phyloP scores from a whole-genome alignment of 2,888 invertebrate species.

The Dolomedes plantarius region DNA sequence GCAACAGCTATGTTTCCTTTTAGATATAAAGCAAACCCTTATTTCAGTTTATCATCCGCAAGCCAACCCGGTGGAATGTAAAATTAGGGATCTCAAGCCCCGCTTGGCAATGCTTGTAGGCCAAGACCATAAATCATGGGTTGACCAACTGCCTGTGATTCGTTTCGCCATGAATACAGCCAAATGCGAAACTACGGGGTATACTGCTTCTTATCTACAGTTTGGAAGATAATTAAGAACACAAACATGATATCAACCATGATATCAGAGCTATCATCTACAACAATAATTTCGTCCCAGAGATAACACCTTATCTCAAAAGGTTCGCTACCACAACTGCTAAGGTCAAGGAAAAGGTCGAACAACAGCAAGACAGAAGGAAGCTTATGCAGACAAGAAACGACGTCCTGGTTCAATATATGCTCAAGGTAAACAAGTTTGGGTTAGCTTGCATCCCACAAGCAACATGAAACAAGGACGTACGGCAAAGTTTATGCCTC shows the following conservation, averaged over 20 bases:
- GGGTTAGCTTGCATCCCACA: not conserved
- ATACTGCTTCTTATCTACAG: not conserved
- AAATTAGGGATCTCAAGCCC: constrained; percentile 16
- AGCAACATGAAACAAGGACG: no score
- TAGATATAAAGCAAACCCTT: not conserved
- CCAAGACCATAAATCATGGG: not conserved
- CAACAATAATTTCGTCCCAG: no score
- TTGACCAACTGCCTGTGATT: not conserved
- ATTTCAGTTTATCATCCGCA: not conserved
- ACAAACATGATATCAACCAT: not conserved
- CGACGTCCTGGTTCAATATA: no score
- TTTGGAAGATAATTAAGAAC: not conserved
- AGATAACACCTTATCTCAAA: not conserved
- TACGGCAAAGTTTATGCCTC: no score
- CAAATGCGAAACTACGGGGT: not conserved
- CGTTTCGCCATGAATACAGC: constrained; percentile 13
- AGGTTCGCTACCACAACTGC: constrained; percentile 3
- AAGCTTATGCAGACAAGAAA: not conserved
- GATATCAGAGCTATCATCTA: no score
- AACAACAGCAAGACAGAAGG: constrained; percentile 6
- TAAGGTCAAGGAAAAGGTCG: not conserved
- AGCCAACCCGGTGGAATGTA: not conserved
- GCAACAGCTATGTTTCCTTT: not conserved
- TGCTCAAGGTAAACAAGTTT: not conserved
- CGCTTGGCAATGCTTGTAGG: constrained; percentile 6